Base-by-base conservation (phyloP, 2,888 invertebrate genomes). In the Patella caerulea region DNA sequence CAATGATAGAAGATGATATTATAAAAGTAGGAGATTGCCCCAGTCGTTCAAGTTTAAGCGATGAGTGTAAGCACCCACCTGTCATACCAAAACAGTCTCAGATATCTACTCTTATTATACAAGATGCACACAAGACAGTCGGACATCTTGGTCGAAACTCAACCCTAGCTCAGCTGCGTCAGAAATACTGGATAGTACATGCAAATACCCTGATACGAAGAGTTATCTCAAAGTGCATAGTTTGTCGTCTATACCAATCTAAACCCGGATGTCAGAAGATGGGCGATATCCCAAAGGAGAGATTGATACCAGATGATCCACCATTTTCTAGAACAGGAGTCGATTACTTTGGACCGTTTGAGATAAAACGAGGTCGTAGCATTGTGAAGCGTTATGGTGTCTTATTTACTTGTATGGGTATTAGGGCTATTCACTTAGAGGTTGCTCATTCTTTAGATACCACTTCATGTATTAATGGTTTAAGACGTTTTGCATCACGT, bases 291-390 rank as follows among this genome's bases (percentile, higher is more conserved):
- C 55, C 17, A 17, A n/a, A 56, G 2, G 73, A 73, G 19, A 55
- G 52, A 24, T 19, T 72, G 11, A 45, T 53, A 11, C n/a, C 72
- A 45, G 72, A 72, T n/a, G 45, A 45, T 19, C 72, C 72, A 45
- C 72, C 72, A 19, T 72, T 72, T 45, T 72, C 72, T 14, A 45
- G 72, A 45, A 53, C 53, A 17, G 52, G 53, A 45, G 52, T 72
- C 11, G 72, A 72, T 45, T 72, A 76, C 79, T 85, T 83, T 74
- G 84, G 84, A 73, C 83, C 85, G 0, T 81, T 81, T 53, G 59
- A 74, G 12, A 76, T 84, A 4, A 80, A 79, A 59, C 17, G 74
- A 11, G 81, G 79, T 19, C 70, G 85, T 12, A 76, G 72, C 53
- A 11, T 24, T 5, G 71, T 80, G 9, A 82, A 85, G 70, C 54